Evolutionary conservation across 2,797 vertebrate species (phyloP), one percentile per base, ranked within the genome.

Genomic region (Schizopygopsis malacanthus): DNA sequence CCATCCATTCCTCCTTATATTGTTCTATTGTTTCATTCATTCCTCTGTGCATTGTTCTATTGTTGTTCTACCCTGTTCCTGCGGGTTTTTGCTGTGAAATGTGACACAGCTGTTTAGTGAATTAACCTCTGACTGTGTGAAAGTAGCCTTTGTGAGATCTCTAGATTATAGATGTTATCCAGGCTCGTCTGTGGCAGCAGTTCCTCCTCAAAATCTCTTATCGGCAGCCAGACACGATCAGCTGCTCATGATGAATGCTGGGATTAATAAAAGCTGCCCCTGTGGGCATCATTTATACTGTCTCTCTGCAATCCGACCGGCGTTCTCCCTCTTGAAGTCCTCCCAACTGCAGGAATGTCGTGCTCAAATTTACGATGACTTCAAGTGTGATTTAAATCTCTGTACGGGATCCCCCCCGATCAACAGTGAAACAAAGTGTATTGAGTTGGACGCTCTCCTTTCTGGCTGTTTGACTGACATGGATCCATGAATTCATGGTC

Each of bases 351-450:
- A 15, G 86, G 89, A 94, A 91, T 91, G 89, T 91, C 87, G 15
- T 79, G 87, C 90, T 92, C 85, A 85, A 88, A 95, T 95, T 94
- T 95, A 95, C 91, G 88, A 50, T 91, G 87, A 86, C 81, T 88
- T 94, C 91, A 88, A 16, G 79, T 18, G 75, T 95, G 94, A 95
- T 95, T 95, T 94, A 95, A 93, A 85, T 85, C 81, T 12, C 80
- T 15, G 89, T 81, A 67, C 78, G 71, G 78, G 73, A 33, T 33
- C 28, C 85, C 4, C 86, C 83, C 80, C 69, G 54, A 79, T 87
- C 59, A 85, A 81, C 63, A 69, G 87, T 79, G 7, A 69, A 80
- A 79, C 72, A 71, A 39, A 79, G 86, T 85, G 83, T 80, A 79
- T 86, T 70, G 75, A 79, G 79, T 56, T 72, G 37, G 69, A 81